Evolutionary conservation across 2,797 vertebrate species (phyloP).

Genomic region (Prionace glauca): DNA sequence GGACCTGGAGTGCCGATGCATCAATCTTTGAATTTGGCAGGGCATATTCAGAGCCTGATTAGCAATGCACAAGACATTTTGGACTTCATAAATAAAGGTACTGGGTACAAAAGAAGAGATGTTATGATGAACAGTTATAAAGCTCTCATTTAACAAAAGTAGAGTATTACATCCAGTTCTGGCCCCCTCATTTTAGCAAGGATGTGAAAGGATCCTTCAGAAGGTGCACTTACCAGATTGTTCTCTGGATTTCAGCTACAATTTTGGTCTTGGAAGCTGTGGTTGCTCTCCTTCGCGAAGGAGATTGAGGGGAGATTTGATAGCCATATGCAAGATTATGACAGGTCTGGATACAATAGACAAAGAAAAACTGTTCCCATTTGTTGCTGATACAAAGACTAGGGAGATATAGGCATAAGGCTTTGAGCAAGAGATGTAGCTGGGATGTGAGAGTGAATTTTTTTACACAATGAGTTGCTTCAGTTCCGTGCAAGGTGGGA

Average conservation of each 20-base stretch:
- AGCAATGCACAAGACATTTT: no score
- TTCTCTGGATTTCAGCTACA: neutral
- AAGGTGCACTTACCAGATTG: neutral
- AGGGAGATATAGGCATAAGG: no score
- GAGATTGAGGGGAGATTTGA: neutral
- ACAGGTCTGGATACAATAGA: no score
- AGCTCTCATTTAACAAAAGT: neutral
- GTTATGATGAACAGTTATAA: neutral
- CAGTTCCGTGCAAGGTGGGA: no score
- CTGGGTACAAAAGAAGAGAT: neutral
- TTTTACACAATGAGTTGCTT: no score
- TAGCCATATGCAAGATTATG: no score
- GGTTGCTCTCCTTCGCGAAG: neutral
- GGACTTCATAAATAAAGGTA: neutral
- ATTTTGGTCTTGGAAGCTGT: no score
- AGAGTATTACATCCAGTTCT: neutral
- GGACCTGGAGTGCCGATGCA: neutral
- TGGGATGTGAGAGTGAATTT: no score
- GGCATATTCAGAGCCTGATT: neutral
- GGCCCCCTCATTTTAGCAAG: neutral
- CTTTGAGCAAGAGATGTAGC: no score
- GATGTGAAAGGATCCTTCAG: no score
- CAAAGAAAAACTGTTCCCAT: no score
- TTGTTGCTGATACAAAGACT: no score
- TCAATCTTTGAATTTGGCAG: neutral